Percentiles rank a stretch among this genome's conserved stretches.
phyloP scores from a whole-genome alignment of 2,113 vertebrate genomes.

The Fregata magnificens region DNA sequence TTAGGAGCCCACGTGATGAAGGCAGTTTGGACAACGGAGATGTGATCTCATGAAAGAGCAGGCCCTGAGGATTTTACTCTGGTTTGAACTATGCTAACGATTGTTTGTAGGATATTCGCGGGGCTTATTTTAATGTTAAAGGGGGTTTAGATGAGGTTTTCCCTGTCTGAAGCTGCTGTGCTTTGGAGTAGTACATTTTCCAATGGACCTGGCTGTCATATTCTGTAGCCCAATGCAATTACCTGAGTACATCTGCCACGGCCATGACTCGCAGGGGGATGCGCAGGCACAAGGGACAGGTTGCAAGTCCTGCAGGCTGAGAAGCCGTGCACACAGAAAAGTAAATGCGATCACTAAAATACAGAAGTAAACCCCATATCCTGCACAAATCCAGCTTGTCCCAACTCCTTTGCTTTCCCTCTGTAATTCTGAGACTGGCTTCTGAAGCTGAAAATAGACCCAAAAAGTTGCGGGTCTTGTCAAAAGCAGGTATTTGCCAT shows the following conservation, averaged over 20 bases:
- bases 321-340: neutral
- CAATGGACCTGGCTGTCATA: neutral
- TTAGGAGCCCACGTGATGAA: conserved; percentile 16
- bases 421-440: neutral
- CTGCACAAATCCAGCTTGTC: neutral
- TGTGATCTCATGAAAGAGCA: neutral
- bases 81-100: neutral
- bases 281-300: neutral
- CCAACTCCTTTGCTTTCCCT: neutral
- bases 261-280: rapidly evolving
- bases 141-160: neutral
- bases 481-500: neutral
- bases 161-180: neutral
- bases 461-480: neutral
- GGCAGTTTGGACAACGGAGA: neutral
- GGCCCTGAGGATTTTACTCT: conserved; percentile 9
- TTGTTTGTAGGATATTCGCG: neutral
- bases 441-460: neutral
- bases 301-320: neutral
- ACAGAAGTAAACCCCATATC: neutral
- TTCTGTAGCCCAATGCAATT: neutral
- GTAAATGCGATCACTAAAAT: neutral
- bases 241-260: neutral
- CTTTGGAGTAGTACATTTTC: neutral
- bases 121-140: neutral